Percentiles rank a stretch among this genome's conserved stretches.
phyloP scores from a whole-genome alignment of 1,140 invertebrate genomes.

The Diprion similis region DNA sequence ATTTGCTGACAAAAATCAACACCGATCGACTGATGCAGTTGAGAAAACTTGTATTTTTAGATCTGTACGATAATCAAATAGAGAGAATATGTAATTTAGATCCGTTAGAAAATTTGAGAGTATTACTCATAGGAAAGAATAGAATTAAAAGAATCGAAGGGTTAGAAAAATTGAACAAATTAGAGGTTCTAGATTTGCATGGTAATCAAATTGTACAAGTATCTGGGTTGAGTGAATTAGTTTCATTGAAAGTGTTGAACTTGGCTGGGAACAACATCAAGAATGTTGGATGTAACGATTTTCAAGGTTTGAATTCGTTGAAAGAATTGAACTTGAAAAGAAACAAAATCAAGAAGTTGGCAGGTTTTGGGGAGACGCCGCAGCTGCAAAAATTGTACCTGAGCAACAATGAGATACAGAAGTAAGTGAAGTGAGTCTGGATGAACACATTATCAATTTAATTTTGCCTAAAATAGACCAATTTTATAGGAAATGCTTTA shows the following conservation, averaged over 20 bases:
- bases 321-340: slow-evolving; percentile 87
- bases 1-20: slow-evolving; percentile 82
- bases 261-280: slow-evolving; percentile 89
- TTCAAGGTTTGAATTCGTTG: slow-evolving; percentile 77
- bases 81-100: slow-evolving; percentile 82
- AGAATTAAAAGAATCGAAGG: slow-evolving; percentile 74
- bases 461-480: no score
- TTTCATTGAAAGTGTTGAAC: slow-evolving; percentile 86
- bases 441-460: no score
- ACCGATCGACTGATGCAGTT: slow-evolving; percentile 67
- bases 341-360: slow-evolving; percentile 81
- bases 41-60: slow-evolving; percentile 85
- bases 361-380: slow-evolving; percentile 82
- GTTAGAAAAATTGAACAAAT: slow-evolving; percentile 71
- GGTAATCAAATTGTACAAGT: slow-evolving; percentile 84
- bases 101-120: slow-evolving; percentile 77
- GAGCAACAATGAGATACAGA: slow-evolving; percentile 85
- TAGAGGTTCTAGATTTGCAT: slow-evolving; percentile 91
- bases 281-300: slow-evolving; percentile 73
- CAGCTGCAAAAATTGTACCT: slow-evolving; percentile 83
- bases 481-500: no score
- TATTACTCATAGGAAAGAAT: slow-evolving; percentile 90
- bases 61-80: slow-evolving; percentile 93
- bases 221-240: slow-evolving; percentile 66
- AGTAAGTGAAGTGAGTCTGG: slow-evolving; percentile 55